phyloP scores from a whole-genome alignment of 2,888 invertebrate genomes.

The Patella depressa region DNA sequence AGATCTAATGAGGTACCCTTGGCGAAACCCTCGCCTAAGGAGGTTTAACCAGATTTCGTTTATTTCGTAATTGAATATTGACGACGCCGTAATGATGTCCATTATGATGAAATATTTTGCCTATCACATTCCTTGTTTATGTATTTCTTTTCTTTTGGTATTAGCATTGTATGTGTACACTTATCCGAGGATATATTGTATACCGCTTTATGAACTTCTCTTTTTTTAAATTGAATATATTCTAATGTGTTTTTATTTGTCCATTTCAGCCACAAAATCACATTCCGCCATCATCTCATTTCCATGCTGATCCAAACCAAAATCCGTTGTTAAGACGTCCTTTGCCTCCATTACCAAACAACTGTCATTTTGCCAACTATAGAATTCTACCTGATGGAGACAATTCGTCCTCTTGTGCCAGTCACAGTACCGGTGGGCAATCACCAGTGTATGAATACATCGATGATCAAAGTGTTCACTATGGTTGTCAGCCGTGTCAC shows the following conservation, averaged over 20 bases:
- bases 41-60: too few relatives aligned
- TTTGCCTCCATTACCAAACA: conserved; percentile 6
- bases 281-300: conserved; percentile 20
- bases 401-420: conserved; percentile 36
- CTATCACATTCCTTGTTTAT: too few relatives aligned
- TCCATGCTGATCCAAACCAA: conserved; percentile 8
- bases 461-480: conserved; percentile 28
- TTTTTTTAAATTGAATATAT: conserved; percentile 23
- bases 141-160: too few relatives aligned
- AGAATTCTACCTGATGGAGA: conserved; percentile 33
- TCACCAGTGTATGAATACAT: conserved; percentile 46
- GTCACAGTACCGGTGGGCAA: conserved; percentile 38
- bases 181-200: too few relatives aligned
- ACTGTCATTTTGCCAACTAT: conserved; percentile 17
- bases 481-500: background rate
- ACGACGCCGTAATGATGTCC: too few relatives aligned
- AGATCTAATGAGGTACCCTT: too few relatives aligned
- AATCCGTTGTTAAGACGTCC: background rate
- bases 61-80: too few relatives aligned
- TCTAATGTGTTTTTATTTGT: conserved; percentile 3
- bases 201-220: background rate
- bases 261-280: conserved; percentile 25
- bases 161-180: too few relatives aligned
- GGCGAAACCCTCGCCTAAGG: too few relatives aligned
- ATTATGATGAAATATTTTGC: too few relatives aligned